Evolutionary conservation across 2,888 invertebrate genomes (phyloP), one percentile per base, ranked within the genome.

Genomic region (Fabriciana adippe): DNA sequence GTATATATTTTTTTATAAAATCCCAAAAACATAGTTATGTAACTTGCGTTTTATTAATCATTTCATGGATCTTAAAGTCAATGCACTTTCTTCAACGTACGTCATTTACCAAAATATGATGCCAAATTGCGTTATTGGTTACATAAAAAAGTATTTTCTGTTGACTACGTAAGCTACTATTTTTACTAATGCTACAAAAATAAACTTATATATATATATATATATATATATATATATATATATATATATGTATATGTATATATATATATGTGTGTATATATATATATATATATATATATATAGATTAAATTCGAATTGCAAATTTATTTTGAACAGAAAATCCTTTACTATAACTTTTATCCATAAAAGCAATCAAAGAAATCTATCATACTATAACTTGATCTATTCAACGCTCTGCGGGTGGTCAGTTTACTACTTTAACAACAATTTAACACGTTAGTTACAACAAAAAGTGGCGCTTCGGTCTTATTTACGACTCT

Each of bases 121-220:
- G 75, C 78, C 77, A 76, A 76, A 71, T 72, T 76, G 73, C 74
- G 72, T 75, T 67, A 66, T 65, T 68, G 62, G 64, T 67, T 71
- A 68, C 66, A 64, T 53, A 69, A 71, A 35, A 68, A 71, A 67
- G 59, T 53, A 50, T 55, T 67, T 47, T 51, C 61, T 55, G 47
- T 60, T 53, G 47, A 18, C 54, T 69, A 72, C 71, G 63, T 61
- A 55, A 57, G 59, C 41, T 57, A 64, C 69, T 71, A 67, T 66
- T 64, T 66, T 66, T 67, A 45, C 13, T 16, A 56, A 56, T 55
- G 13, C 31, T 0, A 55, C n/a, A n/a, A 31, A 26, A 8, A 4
- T 11, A 55, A 35, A 55, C 31, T 35, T 31, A 35, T 55, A 6
- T 35, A 18, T 8, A 0, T 35, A 35, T 35, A 35, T 8, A 0